These are phyloP conservation scores for Octodon degus DNA, from an alignment of 2,113 vertebrate genomes.

Conservation along the genomic window DNA sequence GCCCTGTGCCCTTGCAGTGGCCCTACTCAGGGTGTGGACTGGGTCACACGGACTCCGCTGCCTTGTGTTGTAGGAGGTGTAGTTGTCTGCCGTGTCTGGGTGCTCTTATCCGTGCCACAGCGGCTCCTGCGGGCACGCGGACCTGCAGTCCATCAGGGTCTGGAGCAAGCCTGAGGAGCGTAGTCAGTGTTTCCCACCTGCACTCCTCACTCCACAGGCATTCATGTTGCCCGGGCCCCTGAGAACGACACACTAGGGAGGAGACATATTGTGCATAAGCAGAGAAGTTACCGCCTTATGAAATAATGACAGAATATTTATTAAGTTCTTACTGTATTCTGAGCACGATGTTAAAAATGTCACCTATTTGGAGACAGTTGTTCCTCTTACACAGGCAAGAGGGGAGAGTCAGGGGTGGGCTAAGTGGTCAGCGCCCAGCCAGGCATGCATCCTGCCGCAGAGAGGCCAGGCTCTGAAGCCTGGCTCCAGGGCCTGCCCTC, in stretches of 20 bases:
- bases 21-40: neutral
- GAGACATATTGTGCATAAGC: neutral
- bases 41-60: neutral
- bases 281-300: neutral
- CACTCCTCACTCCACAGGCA: neutral
- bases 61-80: neutral
- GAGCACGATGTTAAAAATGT: neutral
- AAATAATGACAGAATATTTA: neutral
- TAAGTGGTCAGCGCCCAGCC: neutral
- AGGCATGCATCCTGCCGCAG: accelerated
- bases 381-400: neutral
- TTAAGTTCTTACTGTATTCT: neutral
- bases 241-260: neutral
- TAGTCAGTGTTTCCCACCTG: neutral
- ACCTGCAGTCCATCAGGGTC: neutral
- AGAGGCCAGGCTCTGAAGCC: neutral
- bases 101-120: accelerated
- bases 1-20: accelerated
- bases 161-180: neutral
- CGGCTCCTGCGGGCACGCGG: neutral
- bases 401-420: neutral
- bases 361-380: neutral
- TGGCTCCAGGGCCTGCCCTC: neutral
- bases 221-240: too few species aligned
- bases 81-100: neutral